These are phyloP conservation scores for Spisula solida DNA, from an alignment of 2,888 invertebrate genomes.

Conservation along the genomic window DNA sequence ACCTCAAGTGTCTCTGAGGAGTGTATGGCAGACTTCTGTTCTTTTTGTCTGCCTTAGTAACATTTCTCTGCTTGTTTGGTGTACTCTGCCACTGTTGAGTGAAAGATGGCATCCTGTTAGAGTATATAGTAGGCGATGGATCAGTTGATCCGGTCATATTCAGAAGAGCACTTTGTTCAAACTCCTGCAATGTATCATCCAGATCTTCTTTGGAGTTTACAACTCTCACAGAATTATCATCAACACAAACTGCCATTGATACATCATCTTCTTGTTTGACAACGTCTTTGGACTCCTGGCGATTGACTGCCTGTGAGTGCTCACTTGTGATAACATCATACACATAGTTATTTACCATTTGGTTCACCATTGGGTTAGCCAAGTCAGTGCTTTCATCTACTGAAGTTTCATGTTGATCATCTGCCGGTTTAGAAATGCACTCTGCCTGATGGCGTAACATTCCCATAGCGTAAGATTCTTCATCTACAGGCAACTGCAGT, in stretches of 20 bases:
- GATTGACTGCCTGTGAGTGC: neutral
- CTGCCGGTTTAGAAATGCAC: neutral
- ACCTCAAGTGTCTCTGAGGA: neutral
- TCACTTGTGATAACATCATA: conserved; percentile 58
- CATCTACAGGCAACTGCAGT: neutral
- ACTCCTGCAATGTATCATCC: conserved; percentile 19
- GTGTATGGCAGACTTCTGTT: neutral
- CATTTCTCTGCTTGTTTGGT: neutral
- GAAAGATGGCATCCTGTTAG: neutral
- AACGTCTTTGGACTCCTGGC: neutral
- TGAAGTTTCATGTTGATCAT: neutral
- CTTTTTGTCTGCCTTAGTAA: neutral
- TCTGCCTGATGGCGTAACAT: conserved; percentile 29
- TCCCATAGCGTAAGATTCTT: conserved; percentile 39
- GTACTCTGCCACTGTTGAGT: conserved; percentile 22
- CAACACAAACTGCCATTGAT: conserved; percentile 62
- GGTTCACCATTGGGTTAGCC: conserved; percentile 31
- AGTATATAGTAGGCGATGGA: neutral
- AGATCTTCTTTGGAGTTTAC: conserved; percentile 51
- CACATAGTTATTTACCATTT: conserved; percentile 65
- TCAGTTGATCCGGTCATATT: conserved; percentile 50
- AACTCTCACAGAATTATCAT: conserved; percentile 57
- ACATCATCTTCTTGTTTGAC: conserved; percentile 51
- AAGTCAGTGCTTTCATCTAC: conserved; percentile 24
- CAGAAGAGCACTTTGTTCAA: conserved; percentile 40